A percentile compares a stretch with the other conserved stretches of the same genome.
These are phyloP conservation scores for Coelogynopora nodosa DNA, from an alignment of 2,888 invertebrate genomes.

Conservation along the genomic window DNA sequence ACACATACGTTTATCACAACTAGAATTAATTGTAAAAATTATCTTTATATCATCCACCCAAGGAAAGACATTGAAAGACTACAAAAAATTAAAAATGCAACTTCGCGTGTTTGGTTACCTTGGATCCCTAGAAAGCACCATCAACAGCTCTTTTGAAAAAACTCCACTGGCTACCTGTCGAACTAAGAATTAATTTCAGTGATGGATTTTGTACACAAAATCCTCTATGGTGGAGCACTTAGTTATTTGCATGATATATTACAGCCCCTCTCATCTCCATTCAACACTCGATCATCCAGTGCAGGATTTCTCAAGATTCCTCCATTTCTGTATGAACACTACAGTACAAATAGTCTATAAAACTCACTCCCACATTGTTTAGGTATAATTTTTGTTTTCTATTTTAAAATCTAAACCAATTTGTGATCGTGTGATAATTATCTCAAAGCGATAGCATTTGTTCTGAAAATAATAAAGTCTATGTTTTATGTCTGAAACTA, in stretches of 20 bases:
- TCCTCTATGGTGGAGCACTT: neutral
- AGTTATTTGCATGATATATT: neutral
- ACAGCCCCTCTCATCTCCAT: neutral
- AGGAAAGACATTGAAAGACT: neutral
- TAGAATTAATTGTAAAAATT: neutral
- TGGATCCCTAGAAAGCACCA: neutral
- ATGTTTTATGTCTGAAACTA: too few species aligned
- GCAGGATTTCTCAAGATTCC: neutral
- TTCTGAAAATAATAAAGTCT: too few species aligned
- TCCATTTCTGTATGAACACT: neutral
- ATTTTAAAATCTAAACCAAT: too few species aligned
- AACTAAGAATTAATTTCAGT: neutral
- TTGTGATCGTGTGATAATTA: too few species aligned
- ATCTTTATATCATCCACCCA: neutral
- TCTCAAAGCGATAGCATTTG: too few species aligned
- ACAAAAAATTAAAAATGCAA: neutral
- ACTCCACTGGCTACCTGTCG: neutral
- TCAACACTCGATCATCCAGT: neutral
- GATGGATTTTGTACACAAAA: too few species aligned
- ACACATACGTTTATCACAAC: neutral
- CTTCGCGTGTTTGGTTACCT: neutral
- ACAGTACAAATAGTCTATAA: neutral
- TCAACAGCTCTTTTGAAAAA: neutral
- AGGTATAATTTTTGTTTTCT: too few species aligned
- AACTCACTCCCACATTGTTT: too few species aligned